Base-by-base conservation (phyloP, 2,888 invertebrate species). In the Drosophila mettleri region DNA sequence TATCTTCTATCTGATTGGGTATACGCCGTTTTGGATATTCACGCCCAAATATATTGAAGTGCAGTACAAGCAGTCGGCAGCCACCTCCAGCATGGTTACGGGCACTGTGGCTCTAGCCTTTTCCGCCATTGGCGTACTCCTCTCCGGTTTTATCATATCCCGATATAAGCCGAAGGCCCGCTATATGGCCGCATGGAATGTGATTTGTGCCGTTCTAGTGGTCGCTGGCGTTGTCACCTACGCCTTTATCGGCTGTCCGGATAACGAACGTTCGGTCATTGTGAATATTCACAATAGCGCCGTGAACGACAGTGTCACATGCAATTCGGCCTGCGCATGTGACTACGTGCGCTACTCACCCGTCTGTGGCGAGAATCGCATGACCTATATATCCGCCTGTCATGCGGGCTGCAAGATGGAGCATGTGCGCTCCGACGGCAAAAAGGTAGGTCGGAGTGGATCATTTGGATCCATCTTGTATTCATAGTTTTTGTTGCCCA, bases 1-100 rank as follows among this genome's bases (percentile, higher is more conserved):
- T 18, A 94, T 96, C 12, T 95, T 95, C 84, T 96, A 96, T 82
- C 93, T 95, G 64, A 93, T 95, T 85, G 95, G 95, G 1, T 95
- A 95, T 86, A 94, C 95, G 92, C 96, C 96, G 0, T 96, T 95
- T 86, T 96, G 96, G 94, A 95, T 96, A 48, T 97, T 96, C 88
- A 94, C 96, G 90, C 96, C 97, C 0, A 97, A 97, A 90, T 96
- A 96, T 86, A 95, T 97, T 69, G 96, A 97, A 91, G 96, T 95
- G 0, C 96, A 96, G 91, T 97, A 96, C 91, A 93, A 94, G 60
- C 95, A 95, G 79, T 95, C 96, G 7, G 96, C 97, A 0, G 95
- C 96, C 0, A 94, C 94, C 9, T 95, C 96, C 0, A 92, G 92
- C 90, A 92, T 74, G 78, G 80, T 75, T 45, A 95, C 96, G 51